Conservation (phyloP, 2,888 invertebrate species). For the Macaria liturata region DNA sequence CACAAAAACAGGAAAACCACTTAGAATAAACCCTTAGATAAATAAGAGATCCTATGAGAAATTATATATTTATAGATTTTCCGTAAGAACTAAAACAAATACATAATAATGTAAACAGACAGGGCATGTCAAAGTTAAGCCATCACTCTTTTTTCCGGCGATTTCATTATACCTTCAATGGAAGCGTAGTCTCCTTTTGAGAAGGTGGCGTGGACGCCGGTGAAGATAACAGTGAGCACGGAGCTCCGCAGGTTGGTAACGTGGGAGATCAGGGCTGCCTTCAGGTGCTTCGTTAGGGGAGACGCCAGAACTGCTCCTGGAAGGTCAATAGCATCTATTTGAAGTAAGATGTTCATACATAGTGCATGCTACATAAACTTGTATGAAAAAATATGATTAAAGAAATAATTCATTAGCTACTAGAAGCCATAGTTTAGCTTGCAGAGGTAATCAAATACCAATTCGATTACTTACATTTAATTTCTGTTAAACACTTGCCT, state of each 20-base stretch:
- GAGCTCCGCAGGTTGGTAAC: constrained; percentile 15
- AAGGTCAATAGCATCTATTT: not conserved
- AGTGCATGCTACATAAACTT: too few species aligned
- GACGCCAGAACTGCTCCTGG: constrained; percentile 45
- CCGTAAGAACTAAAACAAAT: too few species aligned
- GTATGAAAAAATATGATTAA: too few species aligned
- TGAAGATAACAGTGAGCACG: constrained; percentile 32
- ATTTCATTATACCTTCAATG: constrained; percentile 39
- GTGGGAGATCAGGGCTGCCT: constrained; percentile 28
- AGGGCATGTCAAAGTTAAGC: too few species aligned
- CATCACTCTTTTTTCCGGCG: too few species aligned
- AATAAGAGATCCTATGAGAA: too few species aligned
- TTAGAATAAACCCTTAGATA: too few species aligned
- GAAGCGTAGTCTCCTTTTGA: constrained; percentile 46
- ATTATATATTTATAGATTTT: too few species aligned
- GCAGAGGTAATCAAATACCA: not conserved
- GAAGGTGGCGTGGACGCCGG: constrained; percentile 45
- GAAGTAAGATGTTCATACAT: too few species aligned
- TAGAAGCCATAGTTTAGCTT: not conserved
- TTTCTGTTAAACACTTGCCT: not conserved
- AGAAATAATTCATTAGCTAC: not conserved
- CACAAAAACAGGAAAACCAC: too few species aligned
- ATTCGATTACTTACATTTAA: not conserved
- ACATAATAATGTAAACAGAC: too few species aligned
- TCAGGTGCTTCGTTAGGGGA: constrained; percentile 34